Conservation (phyloP, 2,888 invertebrate species). For the Drosophila incognita region DNA sequence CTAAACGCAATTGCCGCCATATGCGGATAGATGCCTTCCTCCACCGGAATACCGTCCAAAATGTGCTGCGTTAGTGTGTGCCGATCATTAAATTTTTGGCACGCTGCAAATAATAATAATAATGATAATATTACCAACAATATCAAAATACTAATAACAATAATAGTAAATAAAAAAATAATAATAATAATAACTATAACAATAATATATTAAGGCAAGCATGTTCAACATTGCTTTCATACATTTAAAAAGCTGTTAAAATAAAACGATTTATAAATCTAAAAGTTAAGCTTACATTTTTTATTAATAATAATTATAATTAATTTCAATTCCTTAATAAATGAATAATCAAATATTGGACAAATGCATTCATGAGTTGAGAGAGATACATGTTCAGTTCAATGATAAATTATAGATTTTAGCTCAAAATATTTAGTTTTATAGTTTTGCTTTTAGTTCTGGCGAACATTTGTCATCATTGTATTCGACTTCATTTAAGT, state of each 20-base stretch:
- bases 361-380: not conserved
- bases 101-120: conserved; percentile 26
- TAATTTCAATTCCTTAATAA: not conserved
- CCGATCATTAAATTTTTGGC: conserved; percentile 4
- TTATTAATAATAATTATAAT: not conserved
- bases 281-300: not conserved
- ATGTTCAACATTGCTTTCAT: not conserved
- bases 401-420: not conserved
- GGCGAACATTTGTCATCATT: too few species aligned
- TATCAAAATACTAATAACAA: not conserved
- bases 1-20: conserved; percentile 80
- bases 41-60: conserved; percentile 72
- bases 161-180: not conserved
- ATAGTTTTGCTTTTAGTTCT: too few species aligned
- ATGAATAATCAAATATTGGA: not conserved
- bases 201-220: not conserved
- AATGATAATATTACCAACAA: not conserved
- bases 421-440: not conserved
- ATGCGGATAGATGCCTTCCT: conserved; percentile 79
- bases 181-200: not conserved
- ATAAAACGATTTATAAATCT: not conserved
- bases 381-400: not conserved
- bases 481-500: too few species aligned
- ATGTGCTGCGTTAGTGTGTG: conserved; percentile 69
- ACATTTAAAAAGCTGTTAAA: not conserved